Conservation (phyloP, 2,113 vertebrate species). For the Poeciliopsis retropinna region DNA sequence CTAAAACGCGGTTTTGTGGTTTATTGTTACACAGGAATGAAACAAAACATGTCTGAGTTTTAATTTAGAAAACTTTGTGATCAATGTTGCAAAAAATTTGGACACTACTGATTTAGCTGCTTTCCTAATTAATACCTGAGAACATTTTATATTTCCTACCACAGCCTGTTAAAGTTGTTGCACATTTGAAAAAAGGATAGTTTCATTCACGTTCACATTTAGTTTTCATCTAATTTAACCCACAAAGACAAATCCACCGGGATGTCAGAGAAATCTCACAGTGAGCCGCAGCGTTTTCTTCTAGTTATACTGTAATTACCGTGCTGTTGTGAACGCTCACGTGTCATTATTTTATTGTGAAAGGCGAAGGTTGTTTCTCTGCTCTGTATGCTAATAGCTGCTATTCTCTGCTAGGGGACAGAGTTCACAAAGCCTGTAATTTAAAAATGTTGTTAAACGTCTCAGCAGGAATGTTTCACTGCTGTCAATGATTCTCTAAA, state of each 20-base stretch:
- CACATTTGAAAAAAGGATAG: background rate
- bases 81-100: too few relatives aligned
- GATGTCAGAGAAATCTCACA: background rate
- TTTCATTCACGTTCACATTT: too few relatives aligned
- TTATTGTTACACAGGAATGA: too few relatives aligned
- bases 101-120: too few relatives aligned
- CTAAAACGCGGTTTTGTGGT: too few relatives aligned
- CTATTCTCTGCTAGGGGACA: background rate
- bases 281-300: background rate
- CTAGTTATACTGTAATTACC: slow-evolving; percentile 1
- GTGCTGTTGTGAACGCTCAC: background rate
- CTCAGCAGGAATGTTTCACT: background rate
- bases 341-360: slow-evolving; percentile 13
- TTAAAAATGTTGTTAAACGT: slow-evolving; percentile 11
- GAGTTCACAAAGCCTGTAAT: slow-evolving; percentile 24
- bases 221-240: background rate
- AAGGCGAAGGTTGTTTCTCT: slow-evolving; percentile 22
- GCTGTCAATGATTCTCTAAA: background rate
- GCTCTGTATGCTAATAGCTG: background rate
- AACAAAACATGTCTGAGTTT: too few relatives aligned
- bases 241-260: background rate
- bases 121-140: too few relatives aligned
- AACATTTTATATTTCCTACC: background rate
- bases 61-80: too few relatives aligned
- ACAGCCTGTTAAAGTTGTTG: background rate